Base-by-base conservation (phyloP, 1,140 invertebrate genomes). In the Drosophila jambulina region DNA sequence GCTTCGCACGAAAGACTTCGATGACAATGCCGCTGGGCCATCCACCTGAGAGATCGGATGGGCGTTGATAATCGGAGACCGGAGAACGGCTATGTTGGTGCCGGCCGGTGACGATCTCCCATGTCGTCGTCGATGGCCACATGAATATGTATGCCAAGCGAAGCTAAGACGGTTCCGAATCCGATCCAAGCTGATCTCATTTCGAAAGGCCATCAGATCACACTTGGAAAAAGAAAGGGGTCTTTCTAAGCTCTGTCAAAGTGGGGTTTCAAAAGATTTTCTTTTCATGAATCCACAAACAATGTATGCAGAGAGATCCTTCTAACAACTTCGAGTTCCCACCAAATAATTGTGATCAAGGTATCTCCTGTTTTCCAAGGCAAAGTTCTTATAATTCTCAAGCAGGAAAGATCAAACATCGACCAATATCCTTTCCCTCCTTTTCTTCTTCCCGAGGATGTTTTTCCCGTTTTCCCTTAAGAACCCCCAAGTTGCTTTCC, bases 21-120 rank as follows among this genome's bases (percentile, higher is more conserved):
- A 75, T 42, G 70, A 72, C 71, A 75, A 75, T 43, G 61, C 46
- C 46, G 34, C 32, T 51, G 51, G 48, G 40, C 74, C 59, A 23
- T 53, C 58, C 72, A 76, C 74, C 74, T 75, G 56, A 59, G 60
- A 63, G 51, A 69, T 76, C 51, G 48, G 42, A 29, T 53, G 62
- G 64, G 54, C 72, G 72, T 46, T 77, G 75, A 69, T 77, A 76
- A 58, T 67, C 32, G 54, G 45, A 42, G 72, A 59, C 67, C 34
- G 62, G 27, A 53, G 72, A 56, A 56, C 34, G 53, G 53, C 42
- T 77, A 68, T 59, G 49, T 48, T 36, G 74, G 74, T 77, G 58
- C 74, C 74, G 71, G 70, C 70, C 74, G 48, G 74, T 76, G 58
- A 54, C 70, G 57, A 29, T 71, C 48, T 32, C 72, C 60, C 60